Evolutionary conservation across 1,140 invertebrate species (phyloP), one percentile per base, ranked within the genome.

Genomic region (Drosophila erecta): DNA sequence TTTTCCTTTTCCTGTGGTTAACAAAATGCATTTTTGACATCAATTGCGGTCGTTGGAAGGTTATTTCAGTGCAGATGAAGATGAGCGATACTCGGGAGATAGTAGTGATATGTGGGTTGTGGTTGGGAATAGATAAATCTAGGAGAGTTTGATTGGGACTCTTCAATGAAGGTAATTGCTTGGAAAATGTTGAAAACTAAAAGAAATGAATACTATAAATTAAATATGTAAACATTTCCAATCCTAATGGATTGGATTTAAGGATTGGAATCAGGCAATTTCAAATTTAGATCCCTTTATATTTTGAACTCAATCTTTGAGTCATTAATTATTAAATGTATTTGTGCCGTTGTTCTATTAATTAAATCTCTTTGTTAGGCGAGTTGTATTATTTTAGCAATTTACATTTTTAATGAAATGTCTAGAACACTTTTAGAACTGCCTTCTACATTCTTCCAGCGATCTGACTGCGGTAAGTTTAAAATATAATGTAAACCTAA

Each of bases 1-100:
- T 60, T 66, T 66, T 40, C 33, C 35, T 49, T 33, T 55, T 47
- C 35, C 6, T 70, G 66, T 44, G 66, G 66, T 70, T 69, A 70
- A 57, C 50, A 70, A 70, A 70, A 70, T 70, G 64, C 33, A 70
- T 70, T 70, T 70, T 70, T 70, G 66, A 70, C 66, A 70, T 70
- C 50, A 70, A 70, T 70, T 70, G 41, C 43, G 66, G 50, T 56
- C 27, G 35, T 30, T 49, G 43, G 41, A 49, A 35, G 66, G 66
- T 70, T 57, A 70, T 70, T 61, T 40, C 24, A 35, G 35, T 11
- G 17, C n/a, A 56, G 66, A 47, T 56, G 50, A 49, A 57, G 64
- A 70, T 70, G 64, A 14, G 35, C 50, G 64, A 70, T 70, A 38
- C 35, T 12, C 7, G n/a, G 27, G 6, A 56, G 66, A 70, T 70